Evolutionary conservation across 2,113 vertebrate species (phyloP).

Genomic region (Siphamia tubifer): DNA sequence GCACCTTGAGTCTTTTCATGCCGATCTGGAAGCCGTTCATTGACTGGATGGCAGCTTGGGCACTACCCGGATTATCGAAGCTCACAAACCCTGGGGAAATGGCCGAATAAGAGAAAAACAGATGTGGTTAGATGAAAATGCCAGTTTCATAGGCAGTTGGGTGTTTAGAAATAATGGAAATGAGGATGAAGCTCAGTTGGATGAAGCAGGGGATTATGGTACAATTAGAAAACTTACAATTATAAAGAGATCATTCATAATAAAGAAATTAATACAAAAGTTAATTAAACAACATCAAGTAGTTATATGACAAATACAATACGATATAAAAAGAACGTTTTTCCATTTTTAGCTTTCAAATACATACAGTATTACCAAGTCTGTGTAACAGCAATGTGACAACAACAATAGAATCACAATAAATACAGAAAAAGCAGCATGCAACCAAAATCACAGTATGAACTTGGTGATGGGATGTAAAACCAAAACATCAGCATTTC

Average conservation of each 20-base stretch:
- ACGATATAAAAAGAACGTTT: background rate
- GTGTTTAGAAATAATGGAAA: background rate
- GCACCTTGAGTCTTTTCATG: slow-evolving; percentile 99
- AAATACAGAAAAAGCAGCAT: slow-evolving; percentile 8
- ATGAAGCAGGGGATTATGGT: background rate
- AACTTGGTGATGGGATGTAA: slow-evolving; percentile 33
- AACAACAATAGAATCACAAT: slow-evolving; percentile 33
- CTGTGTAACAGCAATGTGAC: background rate
- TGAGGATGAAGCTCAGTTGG: slow-evolving; percentile 13
- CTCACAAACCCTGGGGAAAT: slow-evolving; percentile 93
- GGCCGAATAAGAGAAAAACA: slow-evolving; percentile 14
- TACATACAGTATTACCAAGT: background rate
- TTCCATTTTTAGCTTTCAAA: background rate
- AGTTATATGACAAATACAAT: background rate
- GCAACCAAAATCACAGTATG: slow-evolving; percentile 36
- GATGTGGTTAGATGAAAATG: slow-evolving; percentile 42
- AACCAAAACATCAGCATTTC: slow-evolving; percentile 43
- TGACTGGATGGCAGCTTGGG: slow-evolving; percentile 98
- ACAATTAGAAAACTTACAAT: background rate
- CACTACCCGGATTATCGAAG: slow-evolving; percentile 99
- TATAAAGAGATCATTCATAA: background rate
- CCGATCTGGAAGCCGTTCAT: too few species aligned
- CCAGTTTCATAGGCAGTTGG: background rate
- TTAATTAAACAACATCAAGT: background rate
- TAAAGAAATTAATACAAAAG: background rate